Percentiles rank a stretch among this genome's conserved stretches.
Conservation (phyloP, 2,797 vertebrate species). For the Myotis findleyi region DNA sequence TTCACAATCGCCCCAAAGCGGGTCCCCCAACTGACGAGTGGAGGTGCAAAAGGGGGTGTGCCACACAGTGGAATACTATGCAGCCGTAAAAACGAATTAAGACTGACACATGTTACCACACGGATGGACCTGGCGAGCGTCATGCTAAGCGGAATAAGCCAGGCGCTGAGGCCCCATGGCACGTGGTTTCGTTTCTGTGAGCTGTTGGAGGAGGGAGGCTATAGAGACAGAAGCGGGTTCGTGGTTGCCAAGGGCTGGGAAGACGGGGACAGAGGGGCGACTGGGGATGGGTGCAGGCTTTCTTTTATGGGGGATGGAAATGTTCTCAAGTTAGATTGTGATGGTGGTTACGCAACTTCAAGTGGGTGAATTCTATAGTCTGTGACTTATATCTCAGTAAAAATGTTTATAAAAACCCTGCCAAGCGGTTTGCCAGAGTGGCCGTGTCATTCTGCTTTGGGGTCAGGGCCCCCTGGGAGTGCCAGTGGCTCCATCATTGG, state of each 20-base stretch:
- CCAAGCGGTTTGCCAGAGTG: too few relatives aligned
- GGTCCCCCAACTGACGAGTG: rapidly evolving
- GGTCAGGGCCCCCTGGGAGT: rapidly evolving
- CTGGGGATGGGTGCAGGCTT: rapidly evolving
- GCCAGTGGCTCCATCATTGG: rapidly evolving
- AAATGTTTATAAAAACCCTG: not conserved
- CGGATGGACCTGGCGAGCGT: rapidly evolving
- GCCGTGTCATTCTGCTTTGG: rapidly evolving
- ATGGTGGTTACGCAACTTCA: not conserved
- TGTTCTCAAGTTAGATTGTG: not conserved
- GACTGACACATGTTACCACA: rapidly evolving
- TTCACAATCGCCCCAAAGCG: rapidly evolving
- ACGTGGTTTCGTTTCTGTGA: rapidly evolving
- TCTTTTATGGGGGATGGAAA: not conserved
- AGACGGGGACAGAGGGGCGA: rapidly evolving
- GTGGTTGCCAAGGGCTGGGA: not conserved
- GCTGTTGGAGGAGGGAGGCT: not conserved
- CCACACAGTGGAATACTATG: rapidly evolving
- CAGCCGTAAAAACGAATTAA: rapidly evolving
- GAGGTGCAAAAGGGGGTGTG: rapidly evolving
- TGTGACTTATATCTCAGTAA: not conserved
- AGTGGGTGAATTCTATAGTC: not conserved
- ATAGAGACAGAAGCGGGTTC: not conserved
- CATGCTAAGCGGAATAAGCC: not conserved
- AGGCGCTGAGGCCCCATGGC: rapidly evolving